Evolutionary conservation across 2,888 invertebrate species (phyloP).

Genomic region (Tipula helvola): DNA sequence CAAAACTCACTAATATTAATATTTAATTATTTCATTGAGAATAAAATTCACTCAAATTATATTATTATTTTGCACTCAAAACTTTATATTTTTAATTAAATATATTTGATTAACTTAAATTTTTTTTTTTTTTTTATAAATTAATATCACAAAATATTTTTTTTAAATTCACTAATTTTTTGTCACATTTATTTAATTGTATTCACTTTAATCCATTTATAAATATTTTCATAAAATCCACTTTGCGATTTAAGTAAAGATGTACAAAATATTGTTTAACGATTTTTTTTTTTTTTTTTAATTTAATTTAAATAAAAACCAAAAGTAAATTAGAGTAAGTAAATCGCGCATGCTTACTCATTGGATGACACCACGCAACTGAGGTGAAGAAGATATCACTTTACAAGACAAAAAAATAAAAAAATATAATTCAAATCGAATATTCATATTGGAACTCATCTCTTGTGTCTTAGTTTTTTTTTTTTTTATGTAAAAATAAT

Average conservation of each 20-base stretch:
- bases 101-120: neutral
- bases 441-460: slow-evolving; percentile 10
- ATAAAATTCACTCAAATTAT: neutral
- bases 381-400: slow-evolving; percentile 10
- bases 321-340: neutral
- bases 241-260: neutral
- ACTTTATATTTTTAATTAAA: neutral
- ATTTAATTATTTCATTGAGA: neutral
- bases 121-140: neutral
- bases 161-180: neutral
- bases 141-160: neutral
- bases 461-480: neutral
- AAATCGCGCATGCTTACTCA: slow-evolving; percentile 8
- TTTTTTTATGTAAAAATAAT: neutral
- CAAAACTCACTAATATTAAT: neutral
- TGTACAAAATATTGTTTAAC: neutral
- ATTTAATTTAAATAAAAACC: neutral
- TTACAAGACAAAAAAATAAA: slow-evolving; percentile 7
- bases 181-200: neutral
- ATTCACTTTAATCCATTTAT: slow-evolving; percentile 5
- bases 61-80: neutral
- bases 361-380: slow-evolving; percentile 10
- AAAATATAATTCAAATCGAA: slow-evolving; percentile 6
- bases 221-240: neutral
- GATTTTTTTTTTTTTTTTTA: neutral